These are phyloP conservation scores for Diachasmimorpha longicaudata DNA, from an alignment of 1,140 invertebrate species.

Conservation along the genomic window DNA sequence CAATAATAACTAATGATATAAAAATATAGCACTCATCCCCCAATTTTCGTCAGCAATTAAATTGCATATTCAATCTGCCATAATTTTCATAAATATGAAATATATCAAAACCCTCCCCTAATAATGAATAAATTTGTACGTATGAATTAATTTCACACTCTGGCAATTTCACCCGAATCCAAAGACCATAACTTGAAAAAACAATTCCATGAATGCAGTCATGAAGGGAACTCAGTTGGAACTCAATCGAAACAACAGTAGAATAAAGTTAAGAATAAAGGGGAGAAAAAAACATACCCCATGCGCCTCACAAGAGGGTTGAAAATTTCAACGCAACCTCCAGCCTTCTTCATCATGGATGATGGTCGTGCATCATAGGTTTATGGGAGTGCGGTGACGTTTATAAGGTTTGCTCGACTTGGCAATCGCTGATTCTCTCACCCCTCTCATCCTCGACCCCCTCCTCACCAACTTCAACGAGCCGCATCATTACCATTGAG, in stretches of 20 bases:
- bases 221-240: neutral
- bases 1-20: too few species aligned
- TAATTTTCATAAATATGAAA: neutral
- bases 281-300: neutral
- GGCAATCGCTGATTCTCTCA: slow-evolving; percentile 24
- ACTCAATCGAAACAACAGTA: neutral
- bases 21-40: too few species aligned
- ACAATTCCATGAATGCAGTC: neutral
- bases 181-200: neutral
- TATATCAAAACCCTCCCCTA: neutral
- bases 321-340: slow-evolving; percentile 15
- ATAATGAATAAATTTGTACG: neutral
- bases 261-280: neutral
- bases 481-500: slow-evolving; percentile 47
- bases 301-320: neutral
- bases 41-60: too few species aligned
- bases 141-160: neutral
- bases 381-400: slow-evolving; percentile 50
- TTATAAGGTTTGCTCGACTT: slow-evolving; percentile 52
- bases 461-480: neutral
- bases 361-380: slow-evolving; percentile 48
- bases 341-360: neutral
- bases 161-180: neutral
- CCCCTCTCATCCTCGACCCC: neutral
- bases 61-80: too few species aligned